These are phyloP conservation scores for Salvelinus fontinalis DNA, from an alignment of 2,113 vertebrate species.

Conservation along the genomic window DNA sequence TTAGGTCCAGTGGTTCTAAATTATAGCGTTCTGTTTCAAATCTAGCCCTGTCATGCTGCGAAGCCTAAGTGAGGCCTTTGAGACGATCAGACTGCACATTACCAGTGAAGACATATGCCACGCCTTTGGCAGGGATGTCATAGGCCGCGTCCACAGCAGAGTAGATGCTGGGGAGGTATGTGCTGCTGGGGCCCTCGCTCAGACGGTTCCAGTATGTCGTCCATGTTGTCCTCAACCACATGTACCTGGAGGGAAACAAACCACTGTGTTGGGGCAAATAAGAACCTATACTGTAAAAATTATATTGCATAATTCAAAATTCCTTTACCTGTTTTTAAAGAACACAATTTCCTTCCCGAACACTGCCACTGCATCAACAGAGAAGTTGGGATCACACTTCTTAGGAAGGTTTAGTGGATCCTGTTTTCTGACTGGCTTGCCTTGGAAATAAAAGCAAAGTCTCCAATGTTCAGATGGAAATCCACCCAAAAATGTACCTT, in stretches of 20 bases:
- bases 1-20: constrained; percentile 22
- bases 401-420: constrained; percentile 22
- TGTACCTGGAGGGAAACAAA: constrained; percentile 39
- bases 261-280: background rate
- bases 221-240: constrained; percentile 64
- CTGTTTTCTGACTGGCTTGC: constrained; percentile 41
- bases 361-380: constrained; percentile 65
- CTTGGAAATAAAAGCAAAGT: constrained; percentile 37
- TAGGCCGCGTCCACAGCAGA: constrained; percentile 64
- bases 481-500: background rate
- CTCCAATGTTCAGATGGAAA: background rate
- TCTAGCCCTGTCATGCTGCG: constrained; percentile 57
- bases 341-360: constrained; percentile 63
- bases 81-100: constrained; percentile 40
- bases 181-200: constrained; percentile 48
- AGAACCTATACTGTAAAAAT: too few relatives aligned
- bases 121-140: constrained; percentile 62
- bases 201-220: constrained; percentile 52
- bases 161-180: constrained; percentile 53
- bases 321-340: constrained; percentile 65
- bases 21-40: constrained; percentile 41
- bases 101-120: constrained; percentile 66
- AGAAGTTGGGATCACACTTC: constrained; percentile 59
- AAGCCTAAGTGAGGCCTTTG: background rate
- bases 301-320: too few relatives aligned